Evolutionary conservation across 2,888 invertebrate genomes (phyloP), one percentile per base, ranked within the genome.

Genomic region (Microctonus brassicae): DNA sequence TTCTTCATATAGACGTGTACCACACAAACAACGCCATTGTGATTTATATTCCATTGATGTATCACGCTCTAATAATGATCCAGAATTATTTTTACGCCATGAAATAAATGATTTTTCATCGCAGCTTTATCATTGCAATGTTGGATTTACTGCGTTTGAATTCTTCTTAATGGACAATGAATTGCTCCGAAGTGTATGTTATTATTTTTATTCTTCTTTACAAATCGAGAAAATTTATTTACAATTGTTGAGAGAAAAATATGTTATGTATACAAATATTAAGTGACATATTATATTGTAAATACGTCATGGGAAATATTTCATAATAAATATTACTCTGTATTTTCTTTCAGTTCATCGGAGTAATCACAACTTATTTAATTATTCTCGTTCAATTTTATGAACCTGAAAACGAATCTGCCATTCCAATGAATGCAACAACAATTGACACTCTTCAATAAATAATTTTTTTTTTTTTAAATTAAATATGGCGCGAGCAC

Each of bases 361-460:
- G 84, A 42, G 82, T 82, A 20, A 83, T 82, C 66, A 84, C 84
- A 2, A 84, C 84, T 33, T 84, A 83, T 42, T 74, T 84, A 22
- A 84, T 84, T 5, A 84, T 84, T 58, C 77, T 84, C 47, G 80
- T 84, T 0, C 83, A 84, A 67, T 84, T 84, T 67, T 83, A 84
- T 69, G 75, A 76, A 62, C 82, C 83, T 2, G 78, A 80, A 52
- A 55, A 58, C 53, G 36, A 52, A 22, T 29, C 55, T 9, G 70
- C 61, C 4, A 53, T 11, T 55, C 24, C 9, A 29, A 55, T 9
- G 29, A 52, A 36, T 36, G 47, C 2, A 34, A 60, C 53, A 52
- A 72, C 39, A 29, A 34, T 58, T 34, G 73, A 65, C 61, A 47
- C 57, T 29, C 24, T 55, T 20, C 22, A 53, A 34, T 33, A 6